Conservation (phyloP, 2,113 vertebrate species). For the Oreochromis spilurus region DNA sequence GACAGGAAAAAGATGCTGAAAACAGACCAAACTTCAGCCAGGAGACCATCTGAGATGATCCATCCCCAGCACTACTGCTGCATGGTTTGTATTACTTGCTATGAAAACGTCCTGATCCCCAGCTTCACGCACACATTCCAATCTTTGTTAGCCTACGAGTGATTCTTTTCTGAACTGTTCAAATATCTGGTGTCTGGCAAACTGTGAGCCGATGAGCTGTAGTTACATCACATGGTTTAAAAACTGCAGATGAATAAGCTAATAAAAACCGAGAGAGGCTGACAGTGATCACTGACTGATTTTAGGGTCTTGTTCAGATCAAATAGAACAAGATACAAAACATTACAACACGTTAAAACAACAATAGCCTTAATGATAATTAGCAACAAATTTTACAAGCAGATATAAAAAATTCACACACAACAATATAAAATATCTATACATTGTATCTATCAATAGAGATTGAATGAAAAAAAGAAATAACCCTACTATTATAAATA, state of each 20-base stretch:
- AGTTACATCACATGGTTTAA: neutral
- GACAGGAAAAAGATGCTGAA: neutral
- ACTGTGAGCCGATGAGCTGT: neutral
- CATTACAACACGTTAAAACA: neutral
- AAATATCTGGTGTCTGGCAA: neutral
- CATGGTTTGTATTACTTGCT: neutral
- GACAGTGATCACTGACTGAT: neutral
- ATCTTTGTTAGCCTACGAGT: neutral
- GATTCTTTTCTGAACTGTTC: neutral
- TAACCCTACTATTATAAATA: slow-evolving; percentile 1
- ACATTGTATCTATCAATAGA: slow-evolving; percentile 12
- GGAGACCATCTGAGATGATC: neutral
- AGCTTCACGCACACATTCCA: neutral
- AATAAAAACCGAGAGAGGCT: neutral
- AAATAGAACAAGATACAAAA: neutral
- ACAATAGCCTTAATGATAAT: neutral
- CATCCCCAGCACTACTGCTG: neutral
- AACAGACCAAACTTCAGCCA: neutral
- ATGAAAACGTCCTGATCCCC: neutral
- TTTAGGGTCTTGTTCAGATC: neutral
- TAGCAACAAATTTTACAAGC: neutral
- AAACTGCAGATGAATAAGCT: neutral
- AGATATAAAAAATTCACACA: slow-evolving; percentile 29
- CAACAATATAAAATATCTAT: slow-evolving; percentile 34
- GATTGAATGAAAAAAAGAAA: slow-evolving; percentile 8